Base-by-base conservation (phyloP, 1,140 invertebrate genomes). In the Drosophila sp. region DNA sequence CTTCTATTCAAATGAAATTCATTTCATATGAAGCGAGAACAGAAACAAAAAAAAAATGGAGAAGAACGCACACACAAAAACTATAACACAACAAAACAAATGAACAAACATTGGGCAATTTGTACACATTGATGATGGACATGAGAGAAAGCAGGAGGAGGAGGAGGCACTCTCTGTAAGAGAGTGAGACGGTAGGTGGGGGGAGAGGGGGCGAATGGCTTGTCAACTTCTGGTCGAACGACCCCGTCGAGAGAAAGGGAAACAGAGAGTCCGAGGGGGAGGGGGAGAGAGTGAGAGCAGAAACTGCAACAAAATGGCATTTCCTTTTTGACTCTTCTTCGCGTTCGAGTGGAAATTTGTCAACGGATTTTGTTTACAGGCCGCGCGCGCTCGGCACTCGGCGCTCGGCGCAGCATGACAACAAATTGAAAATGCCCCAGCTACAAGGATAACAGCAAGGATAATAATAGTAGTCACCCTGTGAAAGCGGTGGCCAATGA, bases 311-410 rank as follows among this genome's bases (percentile, higher is more conserved):
- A 81, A 85, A 85, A 81, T 86, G 66, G 83, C 80, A 87, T 87
- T 87, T 87, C 84, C 83, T 87, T 85, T 50, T 66, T 76, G 69
- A 64, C 83, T 76, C 74, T 71, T 83, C 76, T 73, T 35, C 83
- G 72, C 79, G 79, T 89, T 67, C 67, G 77, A 75, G 44, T 50
- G 44, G 44, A 50, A 50, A 89, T 84, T 90, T 89, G 89, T 80
- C 80, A 85, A 68, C 84, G 84, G 84, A 89, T 89, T 89, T 89
- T 89, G 84, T 89, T 89, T 89, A 89, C 84, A 84, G 77, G 84
- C 84, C 74, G 58, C 80, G 85, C 74, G 35, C 35, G 30, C 2
- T 38, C 10, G 35, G 17, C 17, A 17, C 10, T 38, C 10, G 10
- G 11, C 11, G 35, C 35, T 38, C 35, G 63, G 81, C 81, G 68